Percentiles rank a stretch among this genome's conserved stretches.
These are phyloP conservation scores for Turnix velox DNA, from an alignment of 2,113 vertebrate genomes.

Conservation along the genomic window DNA sequence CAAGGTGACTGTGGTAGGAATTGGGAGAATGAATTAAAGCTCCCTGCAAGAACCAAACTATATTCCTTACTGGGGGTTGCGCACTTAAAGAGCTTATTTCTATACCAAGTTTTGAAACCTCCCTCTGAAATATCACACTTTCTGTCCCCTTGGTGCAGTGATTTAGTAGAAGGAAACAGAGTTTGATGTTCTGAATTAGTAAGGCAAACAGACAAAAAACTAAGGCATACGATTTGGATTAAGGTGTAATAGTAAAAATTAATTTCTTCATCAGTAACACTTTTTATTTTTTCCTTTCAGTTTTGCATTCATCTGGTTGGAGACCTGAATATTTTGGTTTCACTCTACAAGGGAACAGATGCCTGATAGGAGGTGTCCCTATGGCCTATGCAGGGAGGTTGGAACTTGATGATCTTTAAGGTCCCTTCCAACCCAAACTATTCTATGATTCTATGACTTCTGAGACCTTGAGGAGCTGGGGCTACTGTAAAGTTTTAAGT, in stretches of 20 bases:
- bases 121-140: not conserved
- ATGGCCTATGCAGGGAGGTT: too few relatives aligned
- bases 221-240: not conserved
- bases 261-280: not conserved
- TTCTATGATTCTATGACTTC: too few relatives aligned
- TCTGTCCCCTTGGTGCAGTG: not conserved
- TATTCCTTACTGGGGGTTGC: not conserved
- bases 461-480: not conserved
- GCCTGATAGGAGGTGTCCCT: too few relatives aligned
- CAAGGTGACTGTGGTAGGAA: not conserved
- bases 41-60: not conserved
- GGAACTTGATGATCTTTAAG: too few relatives aligned
- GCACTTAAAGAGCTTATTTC: not conserved
- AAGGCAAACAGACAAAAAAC: not conserved
- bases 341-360: not conserved
- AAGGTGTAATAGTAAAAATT: not conserved
- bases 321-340: not conserved
- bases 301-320: not conserved
- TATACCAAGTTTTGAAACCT: not conserved
- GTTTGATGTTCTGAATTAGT: not conserved
- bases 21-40: not conserved
- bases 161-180: not conserved
- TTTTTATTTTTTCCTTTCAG: not conserved
- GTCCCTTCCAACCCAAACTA: too few relatives aligned
- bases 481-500: not conserved